Evolutionary conservation across 2,113 vertebrate genomes (phyloP), one percentile per base, ranked within the genome.

Genomic region (Indicator maculatus): DNA sequence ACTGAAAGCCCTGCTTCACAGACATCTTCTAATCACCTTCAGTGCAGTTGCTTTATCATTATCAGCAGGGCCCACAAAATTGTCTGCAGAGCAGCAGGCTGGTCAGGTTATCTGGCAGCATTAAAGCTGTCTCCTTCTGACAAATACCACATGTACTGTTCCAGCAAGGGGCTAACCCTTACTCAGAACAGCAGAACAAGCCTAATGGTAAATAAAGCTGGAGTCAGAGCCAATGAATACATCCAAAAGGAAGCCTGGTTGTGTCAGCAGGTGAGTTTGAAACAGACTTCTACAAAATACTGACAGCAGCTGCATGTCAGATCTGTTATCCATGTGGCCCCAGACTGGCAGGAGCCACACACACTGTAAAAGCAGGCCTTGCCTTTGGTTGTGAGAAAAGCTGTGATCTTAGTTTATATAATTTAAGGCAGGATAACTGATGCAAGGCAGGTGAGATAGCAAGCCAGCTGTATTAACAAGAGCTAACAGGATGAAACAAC

Each of bases 71-170:
- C 47, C 30, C 77, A 83, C 47, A 69, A 58, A 64, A 55, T 4
- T 26, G 53, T 78, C 72, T 59, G 45, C 73, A 89, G 58, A 80
- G 33, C 23, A 91, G 26, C 45, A 56, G 75, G 65, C 76, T 63
- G 58, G 59, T 55, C 38, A 6, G 52, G 44, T 90, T 94, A 91
- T 95, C 88, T 75, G 41, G 47, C 60, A 92, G 63, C 73, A 72
- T 39, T 69, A 82, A 79, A 94, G 63, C 86, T 87, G 70, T 28
- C 28, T 60, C 60, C 11, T 80, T 63, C 66, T 95, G 83, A 86
- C n/a, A 88, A 91, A 75, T 20, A 76, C 27, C 38, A 38, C 58
- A 41, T 2, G 0, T 60, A 47, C 60, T 86, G 45, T 47, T 61
- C 66, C 64, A 72, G 55, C 70, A 59, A 87, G 26, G 52, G 71